Conservation (phyloP, 2,888 invertebrate species). For the Tachina fera region DNA sequence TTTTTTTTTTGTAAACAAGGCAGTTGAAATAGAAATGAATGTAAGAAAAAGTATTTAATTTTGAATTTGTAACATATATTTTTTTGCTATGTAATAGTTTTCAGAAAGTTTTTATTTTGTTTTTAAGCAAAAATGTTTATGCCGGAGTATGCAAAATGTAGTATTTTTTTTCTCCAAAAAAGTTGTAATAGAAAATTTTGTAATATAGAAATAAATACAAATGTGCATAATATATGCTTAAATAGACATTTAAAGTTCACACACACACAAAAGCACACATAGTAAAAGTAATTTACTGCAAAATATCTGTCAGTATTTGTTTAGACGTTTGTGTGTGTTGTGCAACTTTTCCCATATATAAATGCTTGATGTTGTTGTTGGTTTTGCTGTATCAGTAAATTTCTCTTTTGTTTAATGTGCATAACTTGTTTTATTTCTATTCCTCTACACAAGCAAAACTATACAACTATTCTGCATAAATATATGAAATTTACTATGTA, state of each 20-base stretch:
- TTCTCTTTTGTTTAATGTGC: slow-evolving; percentile 50
- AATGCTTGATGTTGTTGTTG: slow-evolving; percentile 20
- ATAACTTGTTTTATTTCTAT: slow-evolving; percentile 33
- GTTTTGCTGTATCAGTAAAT: slow-evolving; percentile 48
- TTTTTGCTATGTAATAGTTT: background rate
- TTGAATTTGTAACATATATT: background rate
- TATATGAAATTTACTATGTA: slow-evolving; percentile 23
- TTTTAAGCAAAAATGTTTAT: background rate
- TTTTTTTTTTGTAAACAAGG: too few species aligned
- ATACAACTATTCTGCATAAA: slow-evolving; percentile 1
- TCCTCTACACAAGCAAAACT: slow-evolving; percentile 9
- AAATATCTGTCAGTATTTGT: slow-evolving; percentile 23
- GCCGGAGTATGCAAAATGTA: background rate
- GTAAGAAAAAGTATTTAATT: too few species aligned
- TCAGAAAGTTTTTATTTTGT: background rate
- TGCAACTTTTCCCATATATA: background rate
- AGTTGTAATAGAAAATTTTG: slow-evolving; percentile 23
- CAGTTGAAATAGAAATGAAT: too few species aligned
- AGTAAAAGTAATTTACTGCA: slow-evolving; percentile 46
- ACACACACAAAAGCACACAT: background rate
- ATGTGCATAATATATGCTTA: slow-evolving; percentile 9
- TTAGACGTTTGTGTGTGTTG: background rate
- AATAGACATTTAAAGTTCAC: slow-evolving; percentile 10
- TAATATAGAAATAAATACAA: slow-evolving; percentile 31
- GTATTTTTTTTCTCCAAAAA: background rate